These are phyloP conservation scores for Botia kubotai DNA, from an alignment of 2,797 vertebrate species.

Conservation along the genomic window DNA sequence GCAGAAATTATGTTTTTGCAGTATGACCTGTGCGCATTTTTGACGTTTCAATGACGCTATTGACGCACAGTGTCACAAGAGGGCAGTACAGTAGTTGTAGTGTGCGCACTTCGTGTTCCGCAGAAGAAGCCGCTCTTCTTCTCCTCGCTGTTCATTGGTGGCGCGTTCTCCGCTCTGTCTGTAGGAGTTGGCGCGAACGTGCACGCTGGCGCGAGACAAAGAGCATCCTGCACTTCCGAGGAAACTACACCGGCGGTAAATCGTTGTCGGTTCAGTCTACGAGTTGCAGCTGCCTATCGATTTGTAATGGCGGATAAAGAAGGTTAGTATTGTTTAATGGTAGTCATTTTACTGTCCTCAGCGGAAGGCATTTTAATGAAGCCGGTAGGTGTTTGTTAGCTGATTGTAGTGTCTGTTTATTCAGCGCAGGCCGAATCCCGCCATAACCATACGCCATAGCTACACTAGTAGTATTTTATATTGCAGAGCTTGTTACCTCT, in stretches of 20 bases:
- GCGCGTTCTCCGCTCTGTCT: conserved; percentile 35
- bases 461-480: not conserved
- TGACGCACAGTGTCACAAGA: not conserved
- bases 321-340: conserved; percentile 63
- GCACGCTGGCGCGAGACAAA: conserved; percentile 64
- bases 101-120: too few relatives aligned
- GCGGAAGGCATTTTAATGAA: not conserved
- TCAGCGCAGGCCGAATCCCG: conserved; percentile 63
- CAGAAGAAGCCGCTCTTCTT: conserved; percentile 13
- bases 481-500: not conserved
- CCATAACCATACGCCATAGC: conserved; percentile 52
- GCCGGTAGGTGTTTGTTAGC: not conserved
- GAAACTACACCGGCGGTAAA: conserved; percentile 35
- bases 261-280: conserved; percentile 16
- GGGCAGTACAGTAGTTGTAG: not conserved
- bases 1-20: conserved; percentile 22
- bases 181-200: conserved; percentile 69
- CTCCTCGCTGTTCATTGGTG: conserved; percentile 51
- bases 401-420: conserved; percentile 39
- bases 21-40: too few relatives aligned
- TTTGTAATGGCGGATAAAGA: conserved; percentile 74
- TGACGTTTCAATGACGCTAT: too few relatives aligned
- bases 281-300: conserved; percentile 16
- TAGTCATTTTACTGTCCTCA: not conserved
- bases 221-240: conserved; percentile 42